A percentile compares a stretch with the other conserved stretches of the same genome.
phyloP scores from a whole-genome alignment of 2,888 invertebrate genomes.

The Epinotia bilunana region DNA sequence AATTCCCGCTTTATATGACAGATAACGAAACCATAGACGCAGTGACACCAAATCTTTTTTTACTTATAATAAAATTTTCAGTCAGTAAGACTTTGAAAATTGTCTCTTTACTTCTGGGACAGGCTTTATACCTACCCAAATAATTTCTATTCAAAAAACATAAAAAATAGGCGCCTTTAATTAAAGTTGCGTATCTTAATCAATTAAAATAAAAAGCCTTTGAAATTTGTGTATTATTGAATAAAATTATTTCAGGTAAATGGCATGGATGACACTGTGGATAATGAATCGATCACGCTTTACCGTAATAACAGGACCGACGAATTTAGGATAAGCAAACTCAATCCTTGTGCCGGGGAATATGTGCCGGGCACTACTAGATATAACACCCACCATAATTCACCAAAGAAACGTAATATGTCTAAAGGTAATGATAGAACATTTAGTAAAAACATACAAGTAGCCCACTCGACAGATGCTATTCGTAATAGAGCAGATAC shows the following conservation, averaged over 20 bases:
- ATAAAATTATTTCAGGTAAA: slow-evolving; percentile 48
- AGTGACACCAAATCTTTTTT: too few relatives aligned
- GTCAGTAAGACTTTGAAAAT: too few relatives aligned
- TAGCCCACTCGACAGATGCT: neutral
- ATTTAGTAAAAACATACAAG: neutral
- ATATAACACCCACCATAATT: neutral
- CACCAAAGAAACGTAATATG: slow-evolving; percentile 29
- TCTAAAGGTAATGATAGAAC: neutral
- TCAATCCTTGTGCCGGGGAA: slow-evolving; percentile 65
- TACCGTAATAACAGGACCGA: slow-evolving; percentile 22
- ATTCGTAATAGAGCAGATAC: neutral
- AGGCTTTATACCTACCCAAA: too few relatives aligned
- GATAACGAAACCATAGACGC: too few relatives aligned
- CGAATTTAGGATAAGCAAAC: slow-evolving; percentile 57
- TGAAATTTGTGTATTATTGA: neutral
- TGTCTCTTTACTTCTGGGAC: too few relatives aligned
- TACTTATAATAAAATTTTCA: too few relatives aligned
- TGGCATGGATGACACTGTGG: neutral
- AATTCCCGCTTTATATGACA: too few relatives aligned
- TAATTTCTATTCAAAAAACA: too few relatives aligned
- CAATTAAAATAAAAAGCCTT: too few relatives aligned
- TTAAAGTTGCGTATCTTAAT: too few relatives aligned
- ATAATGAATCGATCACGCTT: slow-evolving; percentile 5
- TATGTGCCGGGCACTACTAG: slow-evolving; percentile 58
- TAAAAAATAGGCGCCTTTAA: too few relatives aligned